Base-by-base conservation (phyloP, 2,888 invertebrate species). In the Cataglyphis rosenhaueri region DNA sequence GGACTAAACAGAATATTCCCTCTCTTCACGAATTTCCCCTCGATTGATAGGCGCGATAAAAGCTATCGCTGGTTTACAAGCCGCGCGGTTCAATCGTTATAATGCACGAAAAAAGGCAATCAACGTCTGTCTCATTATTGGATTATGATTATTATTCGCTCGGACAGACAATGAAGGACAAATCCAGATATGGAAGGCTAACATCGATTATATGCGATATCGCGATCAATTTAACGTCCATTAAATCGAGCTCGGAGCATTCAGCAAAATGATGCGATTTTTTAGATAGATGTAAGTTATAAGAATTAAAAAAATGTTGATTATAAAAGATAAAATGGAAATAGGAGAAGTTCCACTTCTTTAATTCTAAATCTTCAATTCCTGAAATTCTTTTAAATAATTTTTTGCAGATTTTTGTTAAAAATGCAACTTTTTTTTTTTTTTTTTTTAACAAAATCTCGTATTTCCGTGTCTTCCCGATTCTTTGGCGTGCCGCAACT, bases 51-150 rank as follows among this genome's bases (percentile, higher is more conserved):
- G 9, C 61, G 61, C 65, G 89, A 89, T 89, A 86, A 88, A 82
- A 29, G 64, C 73, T n/a, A 57, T 79, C 74, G 71, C 25, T 82
- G 55, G 9, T 86, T 84, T 73, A 81, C 75, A 61, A 71, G 62
- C 52, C 10, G 68, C 59, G 71, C 55, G 57, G 29, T 81, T 48
- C 84, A 76, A 87, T 87, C 59, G 71, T 88, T 84, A 71, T 41
- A 71, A 74, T 59, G 76, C 88, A 87, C 88, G 89, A 85, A 65
- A 87, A 76, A 78, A 21, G 41, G 64, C 83, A 65, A 89, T 89
- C 87, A 78, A 66, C 48, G 64, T 44, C 48, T 35, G 62, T 78
- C 66, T 62, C 79, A 70, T 88, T 79, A 82, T 86, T 83, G 76
- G 78, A 84, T 85, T 84, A 84, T 79, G 83, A 90, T 91, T 87